phyloP scores from a whole-genome alignment of 2,888 invertebrate species.

The Poecilus cupreus region DNA sequence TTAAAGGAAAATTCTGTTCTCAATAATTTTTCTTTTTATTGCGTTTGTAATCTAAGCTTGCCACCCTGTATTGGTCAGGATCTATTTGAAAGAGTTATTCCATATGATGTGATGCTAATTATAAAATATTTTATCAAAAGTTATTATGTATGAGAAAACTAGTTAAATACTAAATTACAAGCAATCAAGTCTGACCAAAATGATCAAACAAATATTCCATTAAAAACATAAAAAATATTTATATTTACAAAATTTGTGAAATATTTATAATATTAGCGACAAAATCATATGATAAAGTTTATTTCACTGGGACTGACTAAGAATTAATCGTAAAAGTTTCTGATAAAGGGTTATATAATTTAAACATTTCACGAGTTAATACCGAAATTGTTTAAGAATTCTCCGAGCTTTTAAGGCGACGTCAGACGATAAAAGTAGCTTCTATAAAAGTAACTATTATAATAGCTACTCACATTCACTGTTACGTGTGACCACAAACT shows the following conservation, averaged over 20 bases:
- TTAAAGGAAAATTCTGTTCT: not conserved
- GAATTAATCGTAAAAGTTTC: not conserved
- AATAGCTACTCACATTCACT: no score
- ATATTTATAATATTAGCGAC: not conserved
- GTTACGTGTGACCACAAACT: no score
- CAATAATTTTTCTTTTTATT: not conserved
- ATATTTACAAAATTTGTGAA: not conserved
- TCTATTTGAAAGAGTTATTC: conserved; percentile 1
- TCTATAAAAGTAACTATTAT: no score
- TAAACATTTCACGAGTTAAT: no score
- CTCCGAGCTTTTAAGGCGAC: no score
- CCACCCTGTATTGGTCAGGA: not conserved
- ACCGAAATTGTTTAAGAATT: not conserved
- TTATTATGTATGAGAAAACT: not conserved
- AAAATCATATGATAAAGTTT: not conserved
- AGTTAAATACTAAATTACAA: not conserved
- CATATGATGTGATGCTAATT: not conserved
- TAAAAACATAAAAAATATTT: not conserved
- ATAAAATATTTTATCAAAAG: not conserved
- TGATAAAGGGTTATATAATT: not conserved
- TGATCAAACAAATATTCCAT: not conserved
- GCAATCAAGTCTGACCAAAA: not conserved
- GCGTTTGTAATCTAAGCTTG: not conserved
- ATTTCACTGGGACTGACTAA: not conserved
- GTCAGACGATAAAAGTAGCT: no score